A percentile compares a stretch with the other conserved stretches of the same genome.
phyloP scores from a whole-genome alignment of 2,113 vertebrate genomes.

The Xiphias gladius region DNA sequence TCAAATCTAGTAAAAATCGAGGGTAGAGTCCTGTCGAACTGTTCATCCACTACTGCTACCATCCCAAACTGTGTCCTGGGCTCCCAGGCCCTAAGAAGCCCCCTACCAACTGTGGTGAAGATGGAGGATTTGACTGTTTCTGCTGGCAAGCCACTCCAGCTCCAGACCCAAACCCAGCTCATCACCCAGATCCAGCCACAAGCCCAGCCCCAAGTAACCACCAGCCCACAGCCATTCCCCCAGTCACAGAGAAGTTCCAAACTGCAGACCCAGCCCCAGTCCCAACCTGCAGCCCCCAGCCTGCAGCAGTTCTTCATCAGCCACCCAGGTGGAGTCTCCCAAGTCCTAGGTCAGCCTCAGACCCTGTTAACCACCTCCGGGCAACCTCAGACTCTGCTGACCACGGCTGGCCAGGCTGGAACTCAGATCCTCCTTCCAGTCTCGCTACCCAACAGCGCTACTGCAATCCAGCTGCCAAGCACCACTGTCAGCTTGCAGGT shows the following conservation, averaged over 20 bases:
- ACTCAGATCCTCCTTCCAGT: constrained; percentile 93
- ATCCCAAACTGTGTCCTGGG: constrained; percentile 52
- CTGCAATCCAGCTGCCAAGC: constrained; percentile 90
- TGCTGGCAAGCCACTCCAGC: constrained; percentile 59
- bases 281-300: constrained; percentile 65
- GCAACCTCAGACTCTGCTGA: constrained; percentile 85
- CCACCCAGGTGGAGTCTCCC: constrained; percentile 85
- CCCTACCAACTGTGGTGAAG: constrained; percentile 74
- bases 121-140: constrained; percentile 80
- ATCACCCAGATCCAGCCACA: constrained; percentile 60
- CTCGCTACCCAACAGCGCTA: constrained; percentile 87
- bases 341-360: constrained; percentile 89
- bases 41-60: constrained; percentile 45
- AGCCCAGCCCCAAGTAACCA: constrained; percentile 30
- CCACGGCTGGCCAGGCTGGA: constrained; percentile 86
- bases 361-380: constrained; percentile 81
- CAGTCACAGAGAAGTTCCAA: constrained; percentile 69
- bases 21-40: constrained; percentile 68
- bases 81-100: constrained; percentile 34
- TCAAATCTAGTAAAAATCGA: constrained; percentile 77
- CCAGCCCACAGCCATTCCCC: constrained; percentile 32
- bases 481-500: constrained; percentile 91
- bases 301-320: constrained; percentile 91
- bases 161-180: constrained; percentile 64
- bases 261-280: constrained; percentile 44